Evolutionary conservation across 2,888 invertebrate genomes (phyloP).

Genomic region (Epicampocera succincta): DNA sequence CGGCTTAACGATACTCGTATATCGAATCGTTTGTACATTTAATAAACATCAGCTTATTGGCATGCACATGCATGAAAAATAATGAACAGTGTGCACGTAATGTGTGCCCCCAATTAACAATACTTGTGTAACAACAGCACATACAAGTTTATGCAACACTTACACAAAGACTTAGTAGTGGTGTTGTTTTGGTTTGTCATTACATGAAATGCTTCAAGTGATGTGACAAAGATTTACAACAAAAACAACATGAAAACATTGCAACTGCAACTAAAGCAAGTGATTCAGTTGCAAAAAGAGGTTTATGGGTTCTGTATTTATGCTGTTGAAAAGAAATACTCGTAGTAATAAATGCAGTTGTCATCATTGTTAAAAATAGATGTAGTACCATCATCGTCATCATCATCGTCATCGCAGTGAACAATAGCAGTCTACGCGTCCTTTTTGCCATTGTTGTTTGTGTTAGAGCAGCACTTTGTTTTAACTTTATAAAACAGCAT

Average conservation of each 20-base stretch:
- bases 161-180: conserved; percentile 52
- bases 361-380: conserved; percentile 55
- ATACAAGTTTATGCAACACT: conserved; percentile 69
- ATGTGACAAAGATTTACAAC: conserved; percentile 49
- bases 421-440: conserved; percentile 28
- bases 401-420: conserved; percentile 5
- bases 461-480: conserved; percentile 16
- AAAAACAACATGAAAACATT: neutral
- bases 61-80: neutral
- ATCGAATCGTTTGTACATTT: too few relatives aligned
- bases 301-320: conserved; percentile 25
- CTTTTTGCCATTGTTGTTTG: conserved; percentile 10
- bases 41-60: too few relatives aligned
- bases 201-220: conserved; percentile 69
- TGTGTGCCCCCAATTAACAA: conserved; percentile 28
- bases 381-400: conserved; percentile 35
- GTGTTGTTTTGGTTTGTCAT: conserved; percentile 68
- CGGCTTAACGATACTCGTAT: neutral
- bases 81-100: neutral
- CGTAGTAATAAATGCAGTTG: conserved; percentile 56
- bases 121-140: conserved; percentile 74
- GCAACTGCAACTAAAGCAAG: conserved; percentile 23
- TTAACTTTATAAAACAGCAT: conserved; percentile 11
- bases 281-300: neutral
- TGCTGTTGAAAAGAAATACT: conserved; percentile 24